Conservation (phyloP, 1,140 invertebrate species). For the Caerostris extrusa region DNA sequence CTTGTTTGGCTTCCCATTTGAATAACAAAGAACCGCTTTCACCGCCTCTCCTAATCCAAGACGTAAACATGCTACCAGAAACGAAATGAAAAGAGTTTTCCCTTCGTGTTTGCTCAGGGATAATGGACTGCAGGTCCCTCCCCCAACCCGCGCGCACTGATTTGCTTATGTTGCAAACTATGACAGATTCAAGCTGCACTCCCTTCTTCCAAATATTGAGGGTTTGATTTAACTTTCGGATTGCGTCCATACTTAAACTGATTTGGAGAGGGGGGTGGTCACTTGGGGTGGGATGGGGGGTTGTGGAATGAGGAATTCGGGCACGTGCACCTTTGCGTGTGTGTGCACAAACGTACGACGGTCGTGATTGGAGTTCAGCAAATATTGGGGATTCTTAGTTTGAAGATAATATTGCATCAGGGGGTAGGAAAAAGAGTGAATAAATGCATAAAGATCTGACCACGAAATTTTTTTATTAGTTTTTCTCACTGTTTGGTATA, state of each 20-base stretch:
- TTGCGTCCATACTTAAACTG: constrained; percentile 37
- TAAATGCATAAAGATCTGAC: background rate
- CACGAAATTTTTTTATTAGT: no score
- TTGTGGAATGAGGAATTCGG: background rate
- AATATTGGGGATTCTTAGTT: background rate
- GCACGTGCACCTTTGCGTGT: background rate
- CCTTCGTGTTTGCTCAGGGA: constrained; percentile 30
- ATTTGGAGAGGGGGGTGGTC: constrained; percentile 12
- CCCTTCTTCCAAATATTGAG: background rate
- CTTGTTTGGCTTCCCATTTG: constrained; percentile 57
- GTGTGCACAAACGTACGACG: background rate
- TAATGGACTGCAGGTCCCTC: background rate
- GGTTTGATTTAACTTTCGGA: constrained; percentile 67
- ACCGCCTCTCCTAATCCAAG: constrained; percentile 55
- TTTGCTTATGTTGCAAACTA: constrained; percentile 37
- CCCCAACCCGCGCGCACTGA: background rate
- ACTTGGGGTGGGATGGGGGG: background rate
- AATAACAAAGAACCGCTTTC: constrained; percentile 53
- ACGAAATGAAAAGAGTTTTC: constrained; percentile 8
- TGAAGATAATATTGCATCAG: background rate
- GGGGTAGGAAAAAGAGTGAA: background rate
- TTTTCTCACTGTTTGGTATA: no score
- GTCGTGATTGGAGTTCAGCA: constrained; percentile 6
- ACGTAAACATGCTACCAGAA: constrained; percentile 28
- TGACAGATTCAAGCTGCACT: background rate